A percentile compares a stretch with the other conserved stretches of the same genome.
These are phyloP conservation scores for Acromyrmex charruanus DNA, from an alignment of 1,140 invertebrate species.

Conservation along the genomic window DNA sequence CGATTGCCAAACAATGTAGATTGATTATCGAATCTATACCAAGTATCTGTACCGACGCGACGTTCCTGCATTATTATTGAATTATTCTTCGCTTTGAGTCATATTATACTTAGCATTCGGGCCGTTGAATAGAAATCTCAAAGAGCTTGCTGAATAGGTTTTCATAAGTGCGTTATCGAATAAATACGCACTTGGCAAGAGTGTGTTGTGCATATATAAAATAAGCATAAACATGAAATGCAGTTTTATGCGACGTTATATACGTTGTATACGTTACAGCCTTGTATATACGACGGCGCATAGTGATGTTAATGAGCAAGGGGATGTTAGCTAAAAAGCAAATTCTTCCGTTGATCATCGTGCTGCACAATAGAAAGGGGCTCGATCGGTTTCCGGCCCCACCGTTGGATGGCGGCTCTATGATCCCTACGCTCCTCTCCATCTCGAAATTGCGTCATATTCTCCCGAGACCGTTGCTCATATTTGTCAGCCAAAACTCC, in stretches of 20 bases:
- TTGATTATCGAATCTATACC: not conserved
- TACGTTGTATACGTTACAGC: too few relatives aligned
- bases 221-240: not conserved
- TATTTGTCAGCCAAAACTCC: not conserved
- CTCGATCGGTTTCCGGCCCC: conserved; percentile 60
- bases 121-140: not conserved
- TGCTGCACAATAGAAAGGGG: conserved; percentile 50
- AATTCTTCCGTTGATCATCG: conserved; percentile 67
- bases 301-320: conserved; percentile 10
- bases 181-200: not conserved
- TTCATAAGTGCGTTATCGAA: not conserved
- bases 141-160: not conserved
- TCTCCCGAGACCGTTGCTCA: conserved; percentile 3
- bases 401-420: conserved; percentile 72
- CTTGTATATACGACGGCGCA: not conserved
- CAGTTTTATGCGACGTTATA: not conserved
- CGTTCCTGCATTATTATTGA: conserved; percentile 15
- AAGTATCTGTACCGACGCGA: not conserved
- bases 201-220: not conserved
- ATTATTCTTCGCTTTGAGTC: not conserved
- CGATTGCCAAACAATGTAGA: not conserved
- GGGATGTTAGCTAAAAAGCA: not conserved
- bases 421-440: conserved; percentile 42
- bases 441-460: conserved; percentile 16
- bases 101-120: not conserved